Evolutionary conservation across 2,888 invertebrate genomes (phyloP).

Genomic region (Epiblema foenella): DNA sequence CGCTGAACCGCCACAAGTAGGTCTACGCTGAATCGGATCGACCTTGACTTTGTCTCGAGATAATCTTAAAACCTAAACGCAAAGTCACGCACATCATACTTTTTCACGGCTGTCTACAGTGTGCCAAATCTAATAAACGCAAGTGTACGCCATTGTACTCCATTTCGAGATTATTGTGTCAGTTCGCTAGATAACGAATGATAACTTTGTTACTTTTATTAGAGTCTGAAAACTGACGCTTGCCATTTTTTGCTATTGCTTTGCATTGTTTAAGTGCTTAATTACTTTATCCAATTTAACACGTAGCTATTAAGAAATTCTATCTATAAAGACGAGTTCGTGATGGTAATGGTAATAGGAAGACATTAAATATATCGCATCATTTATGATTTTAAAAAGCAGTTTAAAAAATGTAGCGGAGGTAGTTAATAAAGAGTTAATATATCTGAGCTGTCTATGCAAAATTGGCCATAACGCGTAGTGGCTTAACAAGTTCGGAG

Average conservation of each 20-base stretch:
- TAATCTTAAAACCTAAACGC: conserved; percentile 57
- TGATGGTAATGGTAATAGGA: too few species aligned
- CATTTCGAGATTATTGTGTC: conserved; percentile 69
- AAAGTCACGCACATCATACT: conserved; percentile 67
- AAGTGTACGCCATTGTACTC: conserved; percentile 56
- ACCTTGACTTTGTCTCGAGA: conserved; percentile 64
- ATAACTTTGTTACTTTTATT: conserved; percentile 41
- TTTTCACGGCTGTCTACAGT: conserved; percentile 64
- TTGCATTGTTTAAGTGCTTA: conserved; percentile 22
- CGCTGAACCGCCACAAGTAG: conserved; percentile 18
- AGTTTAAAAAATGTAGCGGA: too few species aligned
- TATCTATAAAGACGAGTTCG: too few species aligned
- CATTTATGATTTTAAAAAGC: too few species aligned
- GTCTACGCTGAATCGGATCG: conserved; percentile 56
- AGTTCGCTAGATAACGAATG: conserved; percentile 40
- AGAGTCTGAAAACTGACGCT: conserved; percentile 26
- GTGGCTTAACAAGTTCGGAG: conserved; percentile 13
- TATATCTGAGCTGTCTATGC: neutral
- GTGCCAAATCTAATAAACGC: conserved; percentile 69
- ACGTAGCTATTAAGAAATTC: neutral
- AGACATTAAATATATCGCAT: too few species aligned
- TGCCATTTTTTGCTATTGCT: conserved; percentile 23
- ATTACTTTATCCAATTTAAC: conserved; percentile 7
- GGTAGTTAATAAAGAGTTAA: too few species aligned
- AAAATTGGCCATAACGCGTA: neutral